Percentiles rank a stretch among this genome's conserved stretches.
These are phyloP conservation scores for Periophthalmus magnuspinnatus DNA, from an alignment of 2,797 vertebrate species.

Conservation along the genomic window DNA sequence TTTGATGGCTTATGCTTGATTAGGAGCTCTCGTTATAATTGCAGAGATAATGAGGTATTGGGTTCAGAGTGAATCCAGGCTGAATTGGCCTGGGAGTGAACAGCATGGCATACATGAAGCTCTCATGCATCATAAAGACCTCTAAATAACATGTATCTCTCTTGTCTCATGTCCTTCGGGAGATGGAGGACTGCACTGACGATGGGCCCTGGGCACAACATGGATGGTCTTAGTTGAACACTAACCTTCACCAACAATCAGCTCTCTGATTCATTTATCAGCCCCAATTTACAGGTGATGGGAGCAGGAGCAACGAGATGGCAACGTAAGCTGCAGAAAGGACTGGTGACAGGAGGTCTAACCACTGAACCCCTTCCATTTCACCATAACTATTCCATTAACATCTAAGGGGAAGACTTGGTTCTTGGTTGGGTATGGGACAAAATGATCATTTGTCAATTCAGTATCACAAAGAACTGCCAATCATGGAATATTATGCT, in stretches of 20 bases:
- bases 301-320: not conserved
- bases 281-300: not conserved
- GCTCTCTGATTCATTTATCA: not conserved
- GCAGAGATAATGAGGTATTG: slow-evolving; percentile 2
- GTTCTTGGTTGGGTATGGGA: not conserved
- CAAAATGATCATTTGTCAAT: too few relatives aligned
- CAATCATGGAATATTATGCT: not conserved
- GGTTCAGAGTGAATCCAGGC: not conserved
- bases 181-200: not conserved
- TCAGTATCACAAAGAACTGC: not conserved
- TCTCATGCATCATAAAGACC: not conserved
- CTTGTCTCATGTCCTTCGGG: not conserved
- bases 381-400: not conserved
- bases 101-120: not conserved
- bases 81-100: not conserved
- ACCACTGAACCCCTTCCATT: not conserved
- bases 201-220: not conserved
- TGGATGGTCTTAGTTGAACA: not conserved
- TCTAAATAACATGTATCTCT: not conserved
- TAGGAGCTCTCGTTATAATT: not conserved
- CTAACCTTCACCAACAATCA: not conserved
- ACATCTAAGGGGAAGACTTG: not conserved
- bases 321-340: not conserved
- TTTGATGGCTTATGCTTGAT: slow-evolving; percentile 5
- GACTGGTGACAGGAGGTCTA: not conserved